Conservation (phyloP, 2,113 vertebrate genomes). For the Talpa occidentalis region DNA sequence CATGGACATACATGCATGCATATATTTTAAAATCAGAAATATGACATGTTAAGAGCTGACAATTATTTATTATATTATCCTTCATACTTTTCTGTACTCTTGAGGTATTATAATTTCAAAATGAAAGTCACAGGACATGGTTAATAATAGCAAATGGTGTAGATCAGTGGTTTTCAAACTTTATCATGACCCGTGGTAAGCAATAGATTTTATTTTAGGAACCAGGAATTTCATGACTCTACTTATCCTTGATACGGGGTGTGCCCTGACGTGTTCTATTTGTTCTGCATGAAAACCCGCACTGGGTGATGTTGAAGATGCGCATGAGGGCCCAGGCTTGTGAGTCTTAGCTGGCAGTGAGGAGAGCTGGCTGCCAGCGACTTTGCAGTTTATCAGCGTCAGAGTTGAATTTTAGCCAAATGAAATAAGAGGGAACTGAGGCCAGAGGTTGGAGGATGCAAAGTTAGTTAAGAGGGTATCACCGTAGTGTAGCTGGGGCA, state of each 20-base stretch:
- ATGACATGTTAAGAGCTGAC: background rate
- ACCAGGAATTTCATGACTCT: background rate
- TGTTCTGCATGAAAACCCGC: background rate
- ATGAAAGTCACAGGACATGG: background rate
- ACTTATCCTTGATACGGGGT: background rate
- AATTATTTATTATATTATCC: background rate
- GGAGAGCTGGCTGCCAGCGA: background rate
- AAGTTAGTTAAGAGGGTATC: background rate
- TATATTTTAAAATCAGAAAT: background rate
- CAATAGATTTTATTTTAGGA: slow-evolving; percentile 11
- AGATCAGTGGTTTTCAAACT: background rate
- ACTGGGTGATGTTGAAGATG: background rate
- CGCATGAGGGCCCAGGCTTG: background rate
- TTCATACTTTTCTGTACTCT: background rate
- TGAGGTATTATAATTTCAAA: slow-evolving; percentile 5
- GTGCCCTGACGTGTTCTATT: background rate
- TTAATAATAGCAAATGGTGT: background rate
- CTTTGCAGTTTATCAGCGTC: background rate
- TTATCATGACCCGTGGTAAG: background rate
- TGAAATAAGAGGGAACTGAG: background rate
- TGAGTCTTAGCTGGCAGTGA: slow-evolving; percentile 21
- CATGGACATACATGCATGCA: background rate
- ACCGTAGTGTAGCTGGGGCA: background rate
- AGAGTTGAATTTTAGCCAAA: background rate
- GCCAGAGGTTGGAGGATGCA: background rate